Percentiles rank a stretch among this genome's conserved stretches.
Evolutionary conservation across 2,113 vertebrate genomes (phyloP).

Genomic region (Ia io): DNA sequence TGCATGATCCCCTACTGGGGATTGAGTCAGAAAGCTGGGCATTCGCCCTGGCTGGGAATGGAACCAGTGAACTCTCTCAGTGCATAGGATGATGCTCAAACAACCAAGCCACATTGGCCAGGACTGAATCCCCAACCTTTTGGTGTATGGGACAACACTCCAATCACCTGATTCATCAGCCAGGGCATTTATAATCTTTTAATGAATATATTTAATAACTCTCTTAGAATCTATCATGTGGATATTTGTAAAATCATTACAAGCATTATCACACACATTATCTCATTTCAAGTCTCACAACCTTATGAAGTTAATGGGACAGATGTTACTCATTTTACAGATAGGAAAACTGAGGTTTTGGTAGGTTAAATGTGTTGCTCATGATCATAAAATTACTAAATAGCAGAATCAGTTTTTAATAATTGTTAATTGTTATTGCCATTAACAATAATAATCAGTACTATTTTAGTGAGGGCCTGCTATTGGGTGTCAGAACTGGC

Average conservation of each 20-base stretch:
- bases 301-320: neutral
- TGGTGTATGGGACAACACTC: neutral
- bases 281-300: conserved; percentile 1
- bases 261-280: neutral
- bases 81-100: neutral
- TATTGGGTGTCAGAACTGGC: neutral
- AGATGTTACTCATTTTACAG: conserved; percentile 20
- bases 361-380: neutral
- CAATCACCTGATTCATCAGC: neutral
- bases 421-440: neutral
- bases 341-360: neutral
- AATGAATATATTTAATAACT: neutral
- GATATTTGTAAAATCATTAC: neutral
- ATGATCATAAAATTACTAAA: neutral
- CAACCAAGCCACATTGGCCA: neutral
- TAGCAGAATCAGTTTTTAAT: conserved; percentile 13
- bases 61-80: neutral
- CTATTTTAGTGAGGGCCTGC: neutral
- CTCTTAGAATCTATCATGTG: neutral
- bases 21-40: neutral
- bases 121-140: neutral
- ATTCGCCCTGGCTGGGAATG: neutral
- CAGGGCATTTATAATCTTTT: neutral
- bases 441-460: neutral
- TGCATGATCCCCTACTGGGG: no score